Base-by-base conservation (phyloP, 1,140 invertebrate genomes). In the Bombus sibiricus region DNA sequence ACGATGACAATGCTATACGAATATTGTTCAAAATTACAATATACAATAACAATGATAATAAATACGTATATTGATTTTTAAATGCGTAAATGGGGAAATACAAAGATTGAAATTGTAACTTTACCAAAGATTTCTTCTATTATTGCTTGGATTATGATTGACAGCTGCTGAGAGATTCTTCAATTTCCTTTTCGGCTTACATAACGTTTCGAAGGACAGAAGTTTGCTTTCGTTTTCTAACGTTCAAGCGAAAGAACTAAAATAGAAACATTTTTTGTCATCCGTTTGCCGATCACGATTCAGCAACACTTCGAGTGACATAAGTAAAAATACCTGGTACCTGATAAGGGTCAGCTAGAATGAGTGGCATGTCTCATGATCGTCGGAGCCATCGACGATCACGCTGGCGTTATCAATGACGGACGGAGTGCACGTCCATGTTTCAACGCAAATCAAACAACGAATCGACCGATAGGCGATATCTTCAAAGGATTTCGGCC, bases 401-500 rank as follows among this genome's bases (percentile, higher is more conserved):
- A 57, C 39, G 76, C 39, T 34, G 9, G 37, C 73, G 90, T 91
- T 91, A 91, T 91, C 90, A 86, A 85, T 57, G 64, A 69, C 85
- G 80, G 28, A 90, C 85, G 76, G 78, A 91, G 90, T 91, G 90
- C 90, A 85, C 85, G 86, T 76, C 86, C 92, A 90, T 92, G 92
- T 92, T 92, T 90, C 88, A 75, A 77, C 82, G 85, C 82, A 93
- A 86, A 93, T 93, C 90, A 93, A 92, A 93, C 92, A 93, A 72
- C 89, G 90, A 92, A 90, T 93, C 91, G 90, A 80, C 85, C 79
- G 92, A 92, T 93, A 93, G 59, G 87, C 75, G 88, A 90, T 92
- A 93, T 93, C 92, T 92, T 93, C 92, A 93, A 93, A 93, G 90
- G 85, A 88, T 89, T 91, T 91, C 78, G 85, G 91, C 91, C 91